Conservation (phyloP, 2,797 vertebrate genomes). For the Pagetopsis macropterus region DNA sequence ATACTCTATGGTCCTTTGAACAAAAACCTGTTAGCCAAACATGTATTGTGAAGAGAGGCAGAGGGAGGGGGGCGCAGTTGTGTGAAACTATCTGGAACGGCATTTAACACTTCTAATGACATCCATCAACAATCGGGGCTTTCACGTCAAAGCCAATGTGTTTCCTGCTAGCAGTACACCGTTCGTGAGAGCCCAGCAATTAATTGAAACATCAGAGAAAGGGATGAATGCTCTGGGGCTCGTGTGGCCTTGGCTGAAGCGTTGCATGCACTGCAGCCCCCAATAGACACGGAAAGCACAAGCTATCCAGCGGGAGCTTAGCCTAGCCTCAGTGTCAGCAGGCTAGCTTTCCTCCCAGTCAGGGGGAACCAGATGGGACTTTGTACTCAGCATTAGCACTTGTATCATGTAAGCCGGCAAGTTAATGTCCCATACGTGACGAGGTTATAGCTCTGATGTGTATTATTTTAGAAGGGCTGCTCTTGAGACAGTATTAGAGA, state of each 20-base stretch:
- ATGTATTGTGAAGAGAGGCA: conserved; percentile 4
- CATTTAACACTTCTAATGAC: conserved; percentile 78
- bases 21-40: conserved; percentile 30
- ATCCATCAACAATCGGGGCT: conserved; percentile 76
- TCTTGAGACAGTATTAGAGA: conserved; percentile 38
- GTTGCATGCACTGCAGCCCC: conserved; percentile 64
- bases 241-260: conserved; percentile 77
- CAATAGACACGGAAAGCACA: conserved; percentile 63
- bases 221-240: conserved; percentile 66
- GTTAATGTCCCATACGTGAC: conserved; percentile 50
- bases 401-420: conserved; percentile 45
- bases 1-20: conserved; percentile 6
- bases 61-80: conserved; percentile 20
- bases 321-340: conserved; percentile 59
- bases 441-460: conserved; percentile 41
- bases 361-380: conserved; percentile 73
- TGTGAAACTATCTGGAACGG: conserved; percentile 66
- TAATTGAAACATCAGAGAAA: conserved; percentile 80
- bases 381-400: conserved; percentile 68
- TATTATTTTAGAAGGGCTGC: conserved; percentile 47
- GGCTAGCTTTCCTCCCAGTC: conserved; percentile 64
- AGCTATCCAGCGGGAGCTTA: conserved; percentile 61
- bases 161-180: conserved; percentile 79
- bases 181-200: conserved; percentile 80
- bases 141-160: conserved; percentile 76